Evolutionary conservation across 2,113 vertebrate genomes (phyloP), one percentile per base, ranked within the genome.

Genomic region (Petromus typicus): DNA sequence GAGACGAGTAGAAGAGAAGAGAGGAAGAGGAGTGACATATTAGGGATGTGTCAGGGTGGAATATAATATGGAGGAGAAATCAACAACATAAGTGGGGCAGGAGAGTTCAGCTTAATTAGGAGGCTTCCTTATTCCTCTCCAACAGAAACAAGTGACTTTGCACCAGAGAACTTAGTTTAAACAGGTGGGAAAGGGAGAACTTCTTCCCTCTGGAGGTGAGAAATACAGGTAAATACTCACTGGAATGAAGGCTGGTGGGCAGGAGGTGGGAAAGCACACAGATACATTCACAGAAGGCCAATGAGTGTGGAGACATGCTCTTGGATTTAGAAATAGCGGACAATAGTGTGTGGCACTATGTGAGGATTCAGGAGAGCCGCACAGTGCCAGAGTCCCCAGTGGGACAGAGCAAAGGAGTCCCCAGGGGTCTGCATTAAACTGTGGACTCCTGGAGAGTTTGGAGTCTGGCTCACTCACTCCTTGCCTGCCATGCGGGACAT

Each of bases 21-120:
- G n/a, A 73, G 2, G 73, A 71, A 27, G 61, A 71, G 22, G 54
- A 48, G 67, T 30, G 16, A 83, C 48, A 34, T 37, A 37, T 37
- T 80, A 91, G 89, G 89, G 71, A 92, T 78, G 22, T 51, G 69
- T 30, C 80, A 86, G 11, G 37, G 86, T 66, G 37, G 67, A 73
- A 34, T 37, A 59, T 66, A 56, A 34, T 25, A 40, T 25, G 88
- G 59, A 78, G 79, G 89, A 51, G 23, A 4, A 66, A 59, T 57
- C 7, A 32, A 86, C 56, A 83, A 59, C 27, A 85, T 20, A 56
- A 56, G 51, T 59, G 37, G 63, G 37, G 25, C 32, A 91, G 12
- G 23, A 82, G 32, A 75, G 7, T 32, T 83, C 61, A 23, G 40
- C 43, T 87, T 48, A 89, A 67, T 51, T 54, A 69, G 76, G 34